Percentiles rank a stretch among this genome's conserved stretches.
Evolutionary conservation across 2,888 invertebrate genomes (phyloP).

Genomic region (Smittia sp.): DNA sequence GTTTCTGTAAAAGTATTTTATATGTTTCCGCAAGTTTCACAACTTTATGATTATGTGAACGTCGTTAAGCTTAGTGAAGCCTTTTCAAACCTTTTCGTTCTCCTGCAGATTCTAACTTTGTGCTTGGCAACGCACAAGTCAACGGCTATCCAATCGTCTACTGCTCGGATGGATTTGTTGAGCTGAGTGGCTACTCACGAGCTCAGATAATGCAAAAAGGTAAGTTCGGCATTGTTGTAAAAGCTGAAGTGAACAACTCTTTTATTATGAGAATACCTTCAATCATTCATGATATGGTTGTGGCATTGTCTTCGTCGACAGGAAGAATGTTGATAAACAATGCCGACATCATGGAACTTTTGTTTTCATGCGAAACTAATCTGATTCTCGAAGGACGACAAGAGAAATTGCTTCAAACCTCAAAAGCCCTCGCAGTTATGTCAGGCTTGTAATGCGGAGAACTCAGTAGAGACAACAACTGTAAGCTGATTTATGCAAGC

Average conservation of each 20-base stretch:
- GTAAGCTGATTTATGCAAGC: slow-evolving; percentile 4
- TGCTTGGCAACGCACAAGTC: slow-evolving; percentile 92
- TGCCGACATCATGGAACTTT: background rate
- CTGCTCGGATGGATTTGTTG: slow-evolving; percentile 95
- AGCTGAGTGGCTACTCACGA: slow-evolving; percentile 88
- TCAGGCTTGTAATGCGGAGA: background rate
- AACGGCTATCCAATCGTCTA: slow-evolving; percentile 88
- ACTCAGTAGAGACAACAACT: background rate
- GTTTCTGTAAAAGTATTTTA: no score
- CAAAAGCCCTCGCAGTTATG: background rate
- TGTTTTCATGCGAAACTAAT: background rate
- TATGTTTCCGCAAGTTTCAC: no score
- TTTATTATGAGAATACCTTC: background rate
- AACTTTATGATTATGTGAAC: no score
- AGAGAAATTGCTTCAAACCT: no score
- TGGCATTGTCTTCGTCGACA: background rate
- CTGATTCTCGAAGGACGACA: background rate
- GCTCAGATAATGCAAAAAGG: slow-evolving; percentile 96
- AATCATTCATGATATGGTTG: background rate
- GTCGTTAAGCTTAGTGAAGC: no score
- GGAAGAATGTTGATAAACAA: background rate
- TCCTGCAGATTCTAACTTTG: slow-evolving; percentile 89
- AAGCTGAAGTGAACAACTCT: slow-evolving; percentile 1
- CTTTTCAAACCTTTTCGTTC: background rate
- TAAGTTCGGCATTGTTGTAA: slow-evolving; percentile 44